Base-by-base conservation (phyloP, 2,797 vertebrate genomes). In the Thunnus albacares region DNA sequence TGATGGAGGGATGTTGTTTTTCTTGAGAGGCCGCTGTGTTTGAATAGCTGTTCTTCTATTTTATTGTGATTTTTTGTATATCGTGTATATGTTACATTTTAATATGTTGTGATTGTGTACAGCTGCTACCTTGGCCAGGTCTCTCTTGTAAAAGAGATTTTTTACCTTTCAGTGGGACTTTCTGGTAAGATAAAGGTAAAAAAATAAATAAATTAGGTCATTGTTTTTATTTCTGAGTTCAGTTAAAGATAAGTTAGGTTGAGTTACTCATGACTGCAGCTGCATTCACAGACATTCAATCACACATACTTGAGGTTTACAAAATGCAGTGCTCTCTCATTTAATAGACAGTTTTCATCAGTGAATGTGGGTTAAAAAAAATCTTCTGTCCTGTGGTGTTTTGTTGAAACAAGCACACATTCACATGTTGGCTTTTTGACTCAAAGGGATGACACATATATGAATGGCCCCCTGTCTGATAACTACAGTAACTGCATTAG, bases 181-280 rank as follows among this genome's bases (percentile, higher is more conserved):
- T 10, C 10, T 9, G 35, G 35, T 38, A 38, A 38, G 35, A 38
- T 38, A 38, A 38, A 38, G 35, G 35, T 38, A 38, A 38, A 9
- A 12, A 38, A 38, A 38, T 38, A 38, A 38, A 38, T 11, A 11
- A 11, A 38, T 38, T 41, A 80, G 57, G 20, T 87, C 82, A 86
- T 15, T 78, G 67, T 78, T 87, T 76, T 81, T 52, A 33, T 62
- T 53, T 79, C 66, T 70, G 38, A 69, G 65, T 56, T 81, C 51
- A 66, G 59, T 71, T 77, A 41, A 41, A 83, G 82, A 84, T 87
- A 80, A 86, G 13, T 64, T 59, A 49, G 63, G 61, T 75, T 84
- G 75, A 61, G 72, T 69, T 60, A 26, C 33, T 56, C 33, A 5
- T 53, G 30, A 56, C 65, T 11, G 58, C 45, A 52, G 51, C 38